Evolutionary conservation across 1,140 invertebrate genomes (phyloP), one percentile per base, ranked within the genome.

Genomic region (Scaptomyza pallida): DNA sequence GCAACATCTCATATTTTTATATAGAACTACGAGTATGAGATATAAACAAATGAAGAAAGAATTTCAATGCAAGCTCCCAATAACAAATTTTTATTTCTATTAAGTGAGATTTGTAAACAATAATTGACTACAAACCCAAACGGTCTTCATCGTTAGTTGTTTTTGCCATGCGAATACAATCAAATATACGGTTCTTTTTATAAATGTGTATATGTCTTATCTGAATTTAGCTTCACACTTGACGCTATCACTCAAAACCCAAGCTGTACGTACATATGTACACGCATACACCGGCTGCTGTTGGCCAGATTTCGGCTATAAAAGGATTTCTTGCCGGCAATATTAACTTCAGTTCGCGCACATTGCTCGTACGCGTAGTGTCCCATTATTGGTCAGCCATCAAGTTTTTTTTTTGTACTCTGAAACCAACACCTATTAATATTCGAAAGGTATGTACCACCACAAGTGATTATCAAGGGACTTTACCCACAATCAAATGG

Each of bases 341-440:
- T 26, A 13, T 40, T 17, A 45, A 56, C 61, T 63, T 86, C 75
- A 86, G 78, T 88, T 69, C 70, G 50, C 69, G 69, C 67, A 64
- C 51, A 75, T 57, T 33, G 44, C 51, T 57, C 63, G 57, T n/a
- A 54, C 35, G 44, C 50, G 75, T 43, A 57, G 75, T 75, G 59
- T 65, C 63, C 44, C 51, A 71, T 40, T 48, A 68, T 72, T 65
- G 57, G 17, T 35, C 61, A 61, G 13, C 23, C 23, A 26, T 16
- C 23, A 15, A 50, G 26, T 50, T 19, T 78, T 33, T 9, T n/a
- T 33, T 6, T 41, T 43, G n/a, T 37, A n/a, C n/a, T 15, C 45
- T 35, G 6, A 30, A 59, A 4, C 19, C 21, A 17, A 57, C 26
- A 12, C 3, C 12, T 37, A 37, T n/a, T n/a, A 59, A 5, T 37